Evolutionary conservation across 2,888 invertebrate genomes (phyloP).

Genomic region (Orchesellides sinensis): DNA sequence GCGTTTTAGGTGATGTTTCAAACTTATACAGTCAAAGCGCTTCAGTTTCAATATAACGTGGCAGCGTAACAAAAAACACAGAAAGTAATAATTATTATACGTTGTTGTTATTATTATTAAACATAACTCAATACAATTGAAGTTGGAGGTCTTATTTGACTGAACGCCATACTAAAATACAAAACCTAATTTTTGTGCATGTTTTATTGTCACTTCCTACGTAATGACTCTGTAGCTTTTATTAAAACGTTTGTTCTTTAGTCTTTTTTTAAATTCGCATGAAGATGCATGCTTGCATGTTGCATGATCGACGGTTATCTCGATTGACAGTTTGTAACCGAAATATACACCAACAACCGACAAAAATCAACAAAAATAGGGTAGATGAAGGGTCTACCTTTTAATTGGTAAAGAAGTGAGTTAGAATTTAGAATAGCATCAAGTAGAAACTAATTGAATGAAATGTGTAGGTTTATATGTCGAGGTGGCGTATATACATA

Average conservation of each 20-base stretch:
- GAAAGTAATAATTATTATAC: background rate
- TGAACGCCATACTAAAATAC: background rate
- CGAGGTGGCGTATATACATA: no score
- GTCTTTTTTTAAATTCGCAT: conserved; percentile 15
- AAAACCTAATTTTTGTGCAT: conserved; percentile 4
- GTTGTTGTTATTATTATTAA: background rate
- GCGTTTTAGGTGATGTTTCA: conserved; percentile 69
- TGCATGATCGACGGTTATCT: conserved; percentile 9
- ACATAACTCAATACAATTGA: background rate
- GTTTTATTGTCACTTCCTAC: background rate
- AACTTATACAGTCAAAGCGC: conserved; percentile 68
- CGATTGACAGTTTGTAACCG: background rate
- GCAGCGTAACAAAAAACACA: background rate
- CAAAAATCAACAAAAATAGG: conserved; percentile 4
- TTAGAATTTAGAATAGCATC: background rate
- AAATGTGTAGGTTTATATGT: background rate
- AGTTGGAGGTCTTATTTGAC: conserved; percentile 28
- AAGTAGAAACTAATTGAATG: background rate
- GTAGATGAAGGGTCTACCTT: conserved; percentile 43
- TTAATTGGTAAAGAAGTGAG: background rate
- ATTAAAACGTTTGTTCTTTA: background rate
- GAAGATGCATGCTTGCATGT: conserved; percentile 30
- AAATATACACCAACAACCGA: conserved; percentile 10
- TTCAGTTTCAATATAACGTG: conserved; percentile 21
- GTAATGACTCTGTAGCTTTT: background rate